Evolutionary conservation across 2,888 invertebrate species (phyloP), one percentile per base, ranked within the genome.

Genomic region (Athrips mouffetella): DNA sequence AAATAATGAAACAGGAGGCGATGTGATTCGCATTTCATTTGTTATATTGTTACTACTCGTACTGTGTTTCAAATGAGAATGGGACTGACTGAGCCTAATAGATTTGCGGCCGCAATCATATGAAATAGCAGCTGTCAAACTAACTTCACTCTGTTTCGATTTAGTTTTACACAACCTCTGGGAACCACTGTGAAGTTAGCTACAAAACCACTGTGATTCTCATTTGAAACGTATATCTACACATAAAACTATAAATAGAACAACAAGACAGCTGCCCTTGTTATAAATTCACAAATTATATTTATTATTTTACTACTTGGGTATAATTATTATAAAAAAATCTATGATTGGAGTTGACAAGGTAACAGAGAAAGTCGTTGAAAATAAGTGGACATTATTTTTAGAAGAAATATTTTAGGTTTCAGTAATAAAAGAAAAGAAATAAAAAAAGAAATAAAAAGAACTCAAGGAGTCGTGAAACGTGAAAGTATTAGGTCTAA

Each of bases 1-100:
- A 54, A 58, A 57, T 47, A 59, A 58, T 59, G 54, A 57, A 63
- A 49, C 56, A 62, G 63, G 54, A 55, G 44, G 66, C 59, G 63
- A 62, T 63, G 67, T 70, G 70, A 73, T 73, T 70, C 68, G 67
- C 55, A 60, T 65, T 67, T 72, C 48, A 66, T 72, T 68, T 56
- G 25, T 47, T 53, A 50, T 45, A 39, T 45, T 35, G 48, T 16
- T 27, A 44, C 29, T 47, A 49, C 30, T 45, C 40, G 40, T 47
- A 52, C 39, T 48, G n/a, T n/a, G n/a, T n/a, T n/a, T n/a, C n/a
- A n/a, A n/a, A n/a, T n/a, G n/a, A n/a, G n/a, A n/a, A n/a, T n/a
- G n/a, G n/a, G n/a, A n/a, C n/a, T n/a, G n/a, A n/a, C n/a, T n/a
- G n/a, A n/a, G n/a, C n/a, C n/a, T n/a, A n/a, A n/a, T n/a, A n/a